Evolutionary conservation across 2,888 invertebrate genomes (phyloP), one percentile per base, ranked within the genome.

Genomic region (Luffia ferchaultella): DNA sequence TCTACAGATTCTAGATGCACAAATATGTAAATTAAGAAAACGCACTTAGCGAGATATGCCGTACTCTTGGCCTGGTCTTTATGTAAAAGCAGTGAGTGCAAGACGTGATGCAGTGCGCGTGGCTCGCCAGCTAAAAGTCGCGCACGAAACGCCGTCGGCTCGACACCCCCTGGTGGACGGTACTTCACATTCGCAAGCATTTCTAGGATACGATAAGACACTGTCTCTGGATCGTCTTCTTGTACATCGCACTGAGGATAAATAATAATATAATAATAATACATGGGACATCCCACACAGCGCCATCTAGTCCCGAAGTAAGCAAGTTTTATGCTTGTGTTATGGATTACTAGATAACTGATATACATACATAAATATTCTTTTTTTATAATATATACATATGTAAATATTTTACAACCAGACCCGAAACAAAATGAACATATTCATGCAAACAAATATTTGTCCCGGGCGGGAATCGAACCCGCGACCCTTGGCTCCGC

Each of bases 141-240:
- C 0, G 76, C 67, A 42, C 85, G 70, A 58, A 86, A 85, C 48
- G 61, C 57, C 2, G 77, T 62, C n/a, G 85, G 71, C 54, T 83
- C 78, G 15, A 73, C 67, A 2, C 70, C 71, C 1, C 84, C 79
- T 18, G 86, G 84, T 1, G 93, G 93, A 46, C 90, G 88, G 66
- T 93, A 95, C 71, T 93, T 93, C n/a, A 95, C 85, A 54, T 92
- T 88, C 52, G 91, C 84, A 16, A 95, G 76, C 70, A 88, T 85
- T 58, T 89, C 88, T 52, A 95, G 76, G 48, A 94, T 84, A 42
- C 91, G 84, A 45, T 93, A 77, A 0, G 92, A 90, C 16, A 91
- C 90, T 57, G 88, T 89, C 62, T 95, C 95, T 0, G 91, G 87
- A 44, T 90, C 89, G 65, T 93, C 93, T 57, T 90, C 89, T 52